Evolutionary conservation across 1,140 invertebrate genomes (phyloP).

Genomic region (Spodoptera frugiperda): DNA sequence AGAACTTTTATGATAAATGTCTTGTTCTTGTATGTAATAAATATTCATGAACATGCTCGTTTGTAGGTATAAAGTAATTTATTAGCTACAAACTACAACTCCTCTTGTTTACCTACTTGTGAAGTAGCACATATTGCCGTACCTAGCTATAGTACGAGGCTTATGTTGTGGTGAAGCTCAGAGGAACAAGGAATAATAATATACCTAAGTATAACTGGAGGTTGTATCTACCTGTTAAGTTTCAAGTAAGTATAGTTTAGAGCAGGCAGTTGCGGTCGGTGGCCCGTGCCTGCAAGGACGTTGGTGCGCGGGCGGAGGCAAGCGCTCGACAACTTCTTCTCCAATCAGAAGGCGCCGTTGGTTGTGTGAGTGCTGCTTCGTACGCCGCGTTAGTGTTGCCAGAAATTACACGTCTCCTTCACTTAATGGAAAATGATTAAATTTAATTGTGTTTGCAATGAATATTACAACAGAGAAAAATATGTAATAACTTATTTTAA

Average conservation of each 20-base stretch:
- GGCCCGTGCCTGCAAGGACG: constrained; percentile 83
- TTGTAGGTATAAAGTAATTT: not conserved
- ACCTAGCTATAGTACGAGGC: not conserved
- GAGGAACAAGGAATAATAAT: constrained; percentile 22
- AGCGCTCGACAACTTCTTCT: constrained; percentile 59
- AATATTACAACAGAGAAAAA: no score
- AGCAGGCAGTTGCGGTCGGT: constrained; percentile 70
- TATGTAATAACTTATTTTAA: no score
- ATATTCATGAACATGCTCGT: constrained; percentile 12
- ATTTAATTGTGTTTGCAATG: not conserved
- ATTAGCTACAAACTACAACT: constrained; percentile 1
- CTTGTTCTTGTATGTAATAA: constrained; percentile 17
- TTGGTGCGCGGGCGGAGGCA: constrained; percentile 79
- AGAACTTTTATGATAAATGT: constrained; percentile 32
- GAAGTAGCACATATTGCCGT: not conserved
- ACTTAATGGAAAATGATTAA: not conserved
- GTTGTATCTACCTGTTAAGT: constrained; percentile 46
- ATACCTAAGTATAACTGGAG: constrained; percentile 19
- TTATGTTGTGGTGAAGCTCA: constrained; percentile 11
- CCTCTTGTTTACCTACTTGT: not conserved
- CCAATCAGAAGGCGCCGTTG: constrained; percentile 52
- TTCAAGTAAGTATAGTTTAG: constrained; percentile 46
- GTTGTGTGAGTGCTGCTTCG: constrained; percentile 64
- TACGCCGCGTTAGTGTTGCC: constrained; percentile 66
- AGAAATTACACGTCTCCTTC: not conserved